A percentile compares a stretch with the other conserved stretches of the same genome.
Evolutionary conservation across 37 sponge, comb jelly and placozoan species (phyloP).

Genomic region (Ianthella basta): DNA sequence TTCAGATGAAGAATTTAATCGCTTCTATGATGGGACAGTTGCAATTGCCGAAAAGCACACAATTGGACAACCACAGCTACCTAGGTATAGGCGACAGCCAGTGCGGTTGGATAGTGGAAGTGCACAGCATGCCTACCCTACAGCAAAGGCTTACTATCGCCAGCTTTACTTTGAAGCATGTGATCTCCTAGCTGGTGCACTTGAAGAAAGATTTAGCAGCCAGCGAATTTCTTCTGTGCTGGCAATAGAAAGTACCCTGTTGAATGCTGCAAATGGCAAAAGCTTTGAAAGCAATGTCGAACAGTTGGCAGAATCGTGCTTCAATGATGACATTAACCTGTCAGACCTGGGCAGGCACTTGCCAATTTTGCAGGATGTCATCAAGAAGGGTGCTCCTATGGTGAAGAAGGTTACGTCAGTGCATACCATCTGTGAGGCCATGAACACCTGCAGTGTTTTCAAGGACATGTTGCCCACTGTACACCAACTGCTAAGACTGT

Average conservation of each 20-base stretch:
- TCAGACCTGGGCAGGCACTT: slow-evolving; percentile 45
- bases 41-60: slow-evolving; percentile 16
- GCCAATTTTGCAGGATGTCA: slow-evolving; percentile 47
- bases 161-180: slow-evolving; percentile 62
- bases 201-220: slow-evolving; percentile 48
- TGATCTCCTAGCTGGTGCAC: slow-evolving; percentile 44
- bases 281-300: slow-evolving; percentile 24
- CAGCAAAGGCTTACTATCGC: slow-evolving; percentile 40
- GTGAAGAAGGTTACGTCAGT: slow-evolving; percentile 63
- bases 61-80: slow-evolving; percentile 49
- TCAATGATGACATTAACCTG: slow-evolving; percentile 56
- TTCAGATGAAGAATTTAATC: slow-evolving; percentile 37
- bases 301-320: slow-evolving; percentile 41
- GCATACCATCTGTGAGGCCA: slow-evolving; percentile 63
- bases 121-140: slow-evolving; percentile 30
- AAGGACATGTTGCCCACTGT: slow-evolving; percentile 27
- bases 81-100: slow-evolving; percentile 56
- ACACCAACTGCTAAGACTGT: slow-evolving; percentile 35
- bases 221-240: slow-evolving; percentile 35
- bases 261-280: slow-evolving; percentile 46
- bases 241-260: slow-evolving; percentile 36
- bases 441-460: slow-evolving; percentile 33
- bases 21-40: slow-evolving; percentile 42
- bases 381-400: slow-evolving; percentile 33
- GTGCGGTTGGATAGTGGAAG: slow-evolving; percentile 44